Conservation (phyloP, 2,888 invertebrate genomes). For the Chromoteleia sp. region DNA sequence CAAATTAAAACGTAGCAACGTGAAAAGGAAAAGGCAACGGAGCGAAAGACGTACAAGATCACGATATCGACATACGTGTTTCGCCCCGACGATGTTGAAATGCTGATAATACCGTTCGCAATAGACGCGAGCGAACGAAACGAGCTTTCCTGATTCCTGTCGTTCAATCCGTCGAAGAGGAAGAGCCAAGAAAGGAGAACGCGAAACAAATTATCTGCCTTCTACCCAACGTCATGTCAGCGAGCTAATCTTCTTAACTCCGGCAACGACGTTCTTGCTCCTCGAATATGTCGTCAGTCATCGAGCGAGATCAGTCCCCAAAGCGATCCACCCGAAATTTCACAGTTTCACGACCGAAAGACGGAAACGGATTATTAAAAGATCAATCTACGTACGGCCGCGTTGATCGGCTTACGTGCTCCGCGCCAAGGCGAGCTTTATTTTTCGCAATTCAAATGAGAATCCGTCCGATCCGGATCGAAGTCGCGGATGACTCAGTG, state of each 20-base stretch:
- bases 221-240: conserved; percentile 73
- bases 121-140: conserved; percentile 67
- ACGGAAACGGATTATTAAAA: conserved; percentile 73
- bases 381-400: conserved; percentile 72
- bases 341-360: conserved; percentile 69
- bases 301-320: conserved; percentile 74
- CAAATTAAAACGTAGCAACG: conserved; percentile 65
- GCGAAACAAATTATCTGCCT: conserved; percentile 75
- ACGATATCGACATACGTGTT: conserved; percentile 67
- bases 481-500: conserved; percentile 38
- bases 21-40: conserved; percentile 60
- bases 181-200: conserved; percentile 71
- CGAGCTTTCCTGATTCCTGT: conserved; percentile 70
- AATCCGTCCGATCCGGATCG: conserved; percentile 29
- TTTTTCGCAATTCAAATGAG: conserved; percentile 63
- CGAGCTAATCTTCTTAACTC: conserved; percentile 78
- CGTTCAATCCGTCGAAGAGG: conserved; percentile 68
- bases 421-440: conserved; percentile 49
- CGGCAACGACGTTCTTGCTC: conserved; percentile 72
- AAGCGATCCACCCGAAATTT: conserved; percentile 73
- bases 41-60: conserved; percentile 63
- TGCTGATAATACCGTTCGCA: conserved; percentile 66
- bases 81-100: conserved; percentile 63
- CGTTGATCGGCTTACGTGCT: conserved; percentile 71
- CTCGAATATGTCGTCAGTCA: conserved; percentile 76